A percentile compares a stretch with the other conserved stretches of the same genome.
These are phyloP conservation scores for Loriculus beryllinus DNA, from an alignment of 2,797 vertebrate species.

Conservation along the genomic window DNA sequence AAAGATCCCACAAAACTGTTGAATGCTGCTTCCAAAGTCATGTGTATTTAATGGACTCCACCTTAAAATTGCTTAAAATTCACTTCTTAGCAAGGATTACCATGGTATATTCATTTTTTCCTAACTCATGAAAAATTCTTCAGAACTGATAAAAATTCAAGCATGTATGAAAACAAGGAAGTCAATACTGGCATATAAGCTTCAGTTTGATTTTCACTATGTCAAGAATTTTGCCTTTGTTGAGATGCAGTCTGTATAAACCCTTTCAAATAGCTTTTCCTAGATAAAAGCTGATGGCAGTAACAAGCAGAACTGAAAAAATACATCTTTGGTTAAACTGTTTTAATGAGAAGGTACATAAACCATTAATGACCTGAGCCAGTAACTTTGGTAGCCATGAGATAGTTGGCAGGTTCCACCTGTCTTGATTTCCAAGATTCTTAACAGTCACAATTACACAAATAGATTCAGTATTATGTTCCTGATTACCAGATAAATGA, in stretches of 20 bases:
- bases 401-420: background rate
- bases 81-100: background rate
- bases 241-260: background rate
- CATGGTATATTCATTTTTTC: background rate
- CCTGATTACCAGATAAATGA: constrained; percentile 45
- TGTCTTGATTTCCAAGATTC: constrained; percentile 3
- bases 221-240: background rate
- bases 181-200: background rate
- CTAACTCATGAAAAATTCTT: background rate
- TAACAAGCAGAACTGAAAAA: background rate
- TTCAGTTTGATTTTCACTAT: background rate
- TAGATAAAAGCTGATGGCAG: background rate
- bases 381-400: constrained; percentile 9
- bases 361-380: constrained; percentile 30
- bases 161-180: background rate
- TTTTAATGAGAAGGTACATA: constrained; percentile 15
- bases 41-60: background rate
- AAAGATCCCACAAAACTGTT: rapidly evolving
- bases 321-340: constrained; percentile 21
- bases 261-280: background rate
- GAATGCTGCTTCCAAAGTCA: background rate
- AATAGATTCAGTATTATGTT: constrained; percentile 28
- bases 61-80: background rate
- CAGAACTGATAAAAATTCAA: background rate
- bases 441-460: constrained; percentile 22